Percentiles rank a stretch among this genome's conserved stretches.
phyloP scores from a whole-genome alignment of 2,888 invertebrate species.

The Dryobota labecula region DNA sequence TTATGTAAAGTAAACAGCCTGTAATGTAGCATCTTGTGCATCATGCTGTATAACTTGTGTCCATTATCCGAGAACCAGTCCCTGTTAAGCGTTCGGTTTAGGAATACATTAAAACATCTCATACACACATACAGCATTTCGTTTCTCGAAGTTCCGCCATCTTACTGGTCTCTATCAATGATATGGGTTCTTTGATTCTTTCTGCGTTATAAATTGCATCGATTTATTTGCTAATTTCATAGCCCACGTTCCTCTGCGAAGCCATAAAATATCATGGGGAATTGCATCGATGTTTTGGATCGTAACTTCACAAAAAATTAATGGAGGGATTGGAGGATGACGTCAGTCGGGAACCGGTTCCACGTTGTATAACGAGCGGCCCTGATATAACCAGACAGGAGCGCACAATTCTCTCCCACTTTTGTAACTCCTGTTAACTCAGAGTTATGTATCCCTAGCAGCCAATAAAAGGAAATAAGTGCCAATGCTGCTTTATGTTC shows the following conservation, averaged over 20 bases:
- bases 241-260: conserved; percentile 36
- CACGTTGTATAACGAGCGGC: conserved; percentile 62
- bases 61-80: conserved; percentile 65
- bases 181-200: conserved; percentile 43
- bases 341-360: conserved; percentile 65
- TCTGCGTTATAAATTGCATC: conserved; percentile 48
- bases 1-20: conserved; percentile 74
- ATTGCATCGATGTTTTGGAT: conserved; percentile 61
- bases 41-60: conserved; percentile 62
- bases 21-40: conserved; percentile 68
- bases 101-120: conserved; percentile 63
- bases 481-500: conserved; percentile 46
- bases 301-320: conserved; percentile 63
- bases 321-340: conserved; percentile 61
- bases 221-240: conserved; percentile 59
- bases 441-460: conserved; percentile 51
- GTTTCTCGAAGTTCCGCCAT: conserved; percentile 49
- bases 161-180: conserved; percentile 31
- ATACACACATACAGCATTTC: conserved; percentile 37
- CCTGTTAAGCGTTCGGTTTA: conserved; percentile 55
- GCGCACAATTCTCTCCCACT: conserved; percentile 66
- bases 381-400: conserved; percentile 65
- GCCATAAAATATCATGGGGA: conserved; percentile 50
- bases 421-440: conserved; percentile 64
- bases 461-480: conserved; percentile 56